Base-by-base conservation (phyloP, 2,888 invertebrate species). In the Lasioglossum villosulum region DNA sequence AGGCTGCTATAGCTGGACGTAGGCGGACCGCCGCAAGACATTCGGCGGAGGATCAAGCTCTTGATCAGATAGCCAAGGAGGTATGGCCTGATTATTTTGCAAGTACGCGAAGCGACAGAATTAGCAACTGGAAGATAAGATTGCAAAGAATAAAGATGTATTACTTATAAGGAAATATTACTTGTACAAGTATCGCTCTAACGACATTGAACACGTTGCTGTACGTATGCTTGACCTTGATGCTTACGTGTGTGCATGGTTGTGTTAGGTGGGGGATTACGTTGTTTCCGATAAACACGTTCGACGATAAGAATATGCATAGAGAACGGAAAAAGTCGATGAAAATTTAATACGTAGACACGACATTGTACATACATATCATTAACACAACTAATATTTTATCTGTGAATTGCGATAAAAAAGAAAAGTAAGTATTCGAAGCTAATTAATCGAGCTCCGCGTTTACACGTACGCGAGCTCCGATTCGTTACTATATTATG, bases 51-150 rank as follows among this genome's bases (percentile, higher is more conserved):
- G 99, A 99, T 96, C 98, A 99, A 95, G 99, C 99, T 75, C 97
- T 99, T 83, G 99, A 99, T 96, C 98, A 98, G 96, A 99, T 99
- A 92, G 99, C 99, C 78, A 98, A 98, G 96, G 99, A 99, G 98
- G 99, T 99, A 96, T 96, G 96, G 81, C 74, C 70, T 76, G 63
- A 83, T 81, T 78, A 86, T 73, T 80, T 79, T 86, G 70, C 73
- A 66, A 75, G 16, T 89, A 76, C 72, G 30, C 10, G 34, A 63
- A 19, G 52, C 23, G 30, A 45, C 48, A 34, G 59, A 82, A 16
- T 74, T 63, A 16, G 34, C 3, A n/a, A 16, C 39, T 39, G 56
- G 68, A 5, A n/a, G 45, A 19, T 39, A 6, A 27, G 39, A 30
- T 42, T 37, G 37, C 68, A 39, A 16, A 56, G 23, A 12, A 16